Percentiles rank a stretch among this genome's conserved stretches.
Evolutionary conservation across 2,797 vertebrate genomes (phyloP).

Genomic region (Clarias laeviceps): DNA sequence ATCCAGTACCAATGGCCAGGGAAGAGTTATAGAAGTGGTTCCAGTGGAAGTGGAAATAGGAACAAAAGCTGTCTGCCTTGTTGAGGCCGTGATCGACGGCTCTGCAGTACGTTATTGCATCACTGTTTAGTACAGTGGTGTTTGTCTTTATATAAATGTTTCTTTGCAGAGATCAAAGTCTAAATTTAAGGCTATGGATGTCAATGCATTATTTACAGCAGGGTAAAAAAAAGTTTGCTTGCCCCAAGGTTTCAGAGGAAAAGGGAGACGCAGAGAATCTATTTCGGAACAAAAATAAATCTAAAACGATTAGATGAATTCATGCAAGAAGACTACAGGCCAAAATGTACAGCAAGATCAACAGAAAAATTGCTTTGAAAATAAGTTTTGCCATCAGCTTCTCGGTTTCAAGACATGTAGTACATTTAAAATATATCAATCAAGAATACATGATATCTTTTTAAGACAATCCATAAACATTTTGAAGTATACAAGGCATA

Average conservation of each 20-base stretch:
- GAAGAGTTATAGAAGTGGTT: neutral
- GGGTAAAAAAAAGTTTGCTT: neutral
- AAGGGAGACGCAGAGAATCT: neutral
- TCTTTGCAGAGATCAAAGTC: neutral
- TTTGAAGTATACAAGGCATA: neutral
- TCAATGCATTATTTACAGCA: neutral
- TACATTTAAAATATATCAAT: neutral
- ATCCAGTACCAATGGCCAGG: neutral
- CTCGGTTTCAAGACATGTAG: neutral
- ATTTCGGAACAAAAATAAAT: neutral
- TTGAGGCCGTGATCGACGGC: neutral
- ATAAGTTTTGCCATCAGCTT: neutral
- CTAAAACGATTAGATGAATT: neutral
- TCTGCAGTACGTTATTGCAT: neutral
- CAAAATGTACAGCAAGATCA: neutral
- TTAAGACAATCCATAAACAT: neutral
- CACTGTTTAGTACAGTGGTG: neutral
- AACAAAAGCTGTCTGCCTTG: too few species aligned
- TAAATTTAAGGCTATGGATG: neutral
- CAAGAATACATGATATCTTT: neutral
- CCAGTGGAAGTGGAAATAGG: neutral
- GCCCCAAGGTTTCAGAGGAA: neutral
- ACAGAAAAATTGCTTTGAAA: neutral
- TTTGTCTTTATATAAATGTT: conserved; percentile 5
- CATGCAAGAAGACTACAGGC: neutral